phyloP scores from a whole-genome alignment of 1,140 invertebrate genomes.

The Oncopodura yosiiana region DNA sequence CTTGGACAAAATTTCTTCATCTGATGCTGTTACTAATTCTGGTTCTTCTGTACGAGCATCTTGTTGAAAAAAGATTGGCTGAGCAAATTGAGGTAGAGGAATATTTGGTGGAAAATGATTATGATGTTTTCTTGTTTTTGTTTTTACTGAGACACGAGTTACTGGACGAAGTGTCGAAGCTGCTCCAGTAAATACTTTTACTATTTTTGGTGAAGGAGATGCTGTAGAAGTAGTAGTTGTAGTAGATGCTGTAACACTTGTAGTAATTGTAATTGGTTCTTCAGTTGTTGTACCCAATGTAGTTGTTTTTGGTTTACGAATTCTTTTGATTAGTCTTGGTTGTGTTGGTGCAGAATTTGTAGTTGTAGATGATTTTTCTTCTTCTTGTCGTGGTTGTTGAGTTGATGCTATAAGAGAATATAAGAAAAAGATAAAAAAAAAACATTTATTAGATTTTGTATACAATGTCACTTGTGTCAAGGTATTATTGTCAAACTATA shows the following conservation, averaged over 20 bases:
- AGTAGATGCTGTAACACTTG: background rate
- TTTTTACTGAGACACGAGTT: constrained; percentile 17
- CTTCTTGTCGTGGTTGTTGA: background rate
- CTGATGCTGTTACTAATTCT: constrained; percentile 25
- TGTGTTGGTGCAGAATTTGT: background rate
- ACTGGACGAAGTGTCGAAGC: constrained; percentile 17
- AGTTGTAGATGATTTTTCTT: background rate
- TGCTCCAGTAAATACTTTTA: constrained; percentile 5
- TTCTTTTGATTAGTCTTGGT: background rate
- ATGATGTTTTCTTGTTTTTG: constrained; percentile 1
- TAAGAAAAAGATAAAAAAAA: too few species aligned
- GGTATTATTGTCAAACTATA: too few species aligned
- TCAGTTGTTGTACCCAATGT: constrained; percentile 2
- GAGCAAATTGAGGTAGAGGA: background rate
- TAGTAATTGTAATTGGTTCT: background rate
- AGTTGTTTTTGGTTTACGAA: background rate
- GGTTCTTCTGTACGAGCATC: constrained; percentile 20
- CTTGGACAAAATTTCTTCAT: constrained; percentile 12
- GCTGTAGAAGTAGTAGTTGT: background rate
- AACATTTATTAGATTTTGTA: too few species aligned
- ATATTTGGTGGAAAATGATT: constrained; percentile 2
- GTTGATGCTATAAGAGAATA: background rate
- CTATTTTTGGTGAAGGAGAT: background rate
- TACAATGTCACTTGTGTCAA: too few species aligned
- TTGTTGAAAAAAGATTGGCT: background rate